Base-by-base conservation (phyloP, 2,797 vertebrate species). In the Argyrosomus regius region DNA sequence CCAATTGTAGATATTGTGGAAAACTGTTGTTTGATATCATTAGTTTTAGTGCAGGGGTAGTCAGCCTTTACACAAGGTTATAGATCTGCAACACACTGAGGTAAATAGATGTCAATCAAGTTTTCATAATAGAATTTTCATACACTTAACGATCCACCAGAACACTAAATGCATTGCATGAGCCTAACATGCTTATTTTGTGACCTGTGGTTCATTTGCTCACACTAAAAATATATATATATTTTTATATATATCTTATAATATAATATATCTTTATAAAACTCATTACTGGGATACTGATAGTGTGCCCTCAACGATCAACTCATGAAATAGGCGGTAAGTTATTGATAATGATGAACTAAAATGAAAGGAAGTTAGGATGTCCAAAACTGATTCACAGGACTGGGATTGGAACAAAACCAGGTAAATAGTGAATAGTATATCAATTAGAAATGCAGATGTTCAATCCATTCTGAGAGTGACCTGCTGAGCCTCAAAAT, bases 241-340 rank as follows among this genome's bases (percentile, higher is more conserved):
- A n/a, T n/a, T n/a, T n/a, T n/a, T n/a, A n/a, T n/a, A n/a, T n/a
- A n/a, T n/a, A n/a, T n/a, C n/a, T n/a, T n/a, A n/a, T n/a, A n/a
- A n/a, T n/a, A n/a, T n/a, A n/a, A n/a, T n/a, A n/a, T n/a, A n/a
- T 9, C 4, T 1, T 2, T 18, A 11, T 1, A 41, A 43, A 3
- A 68, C 6, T 56, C 9, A 43, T 12, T 11, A 26, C 13, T 11
- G 43, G 24, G 43, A 28, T 17, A 46, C 20, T 31, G 46, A 50
- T 50, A 49, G 7, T n/a, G 49, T n/a, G 20, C 49, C 18, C 20
- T 22, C 1, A 50, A 20, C 8, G 31, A 31, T 50, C 18, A 50
- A 3, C 31, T 31, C 31, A 6, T 31, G 31, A 31, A 31, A 31
- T 31, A 31, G 31, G 6, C 6, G 1, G 31, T 31, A 31, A 31